phyloP scores from a whole-genome alignment of 2,888 invertebrate genomes.

The Drosophila flavopinicola region DNA sequence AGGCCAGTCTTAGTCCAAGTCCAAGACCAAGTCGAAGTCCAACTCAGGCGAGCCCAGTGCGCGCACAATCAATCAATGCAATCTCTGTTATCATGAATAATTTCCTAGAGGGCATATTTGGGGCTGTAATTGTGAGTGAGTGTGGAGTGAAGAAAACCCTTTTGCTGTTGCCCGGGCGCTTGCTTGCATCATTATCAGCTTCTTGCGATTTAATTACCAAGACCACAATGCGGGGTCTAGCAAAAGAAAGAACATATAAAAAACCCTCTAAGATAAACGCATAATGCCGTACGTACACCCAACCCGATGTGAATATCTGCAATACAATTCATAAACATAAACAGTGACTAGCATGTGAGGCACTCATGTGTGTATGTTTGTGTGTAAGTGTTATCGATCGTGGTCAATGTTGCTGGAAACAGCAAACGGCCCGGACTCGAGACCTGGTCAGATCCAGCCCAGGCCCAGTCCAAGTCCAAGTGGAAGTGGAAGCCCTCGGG shows the following conservation, averaged over 20 bases:
- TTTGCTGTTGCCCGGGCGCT: slow-evolving; percentile 40
- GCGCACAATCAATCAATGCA: slow-evolving; percentile 75
- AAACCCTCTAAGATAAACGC: slow-evolving; percentile 71
- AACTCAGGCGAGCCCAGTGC: slow-evolving; percentile 40
- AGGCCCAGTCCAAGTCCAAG: slow-evolving; percentile 63
- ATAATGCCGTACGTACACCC: slow-evolving; percentile 51
- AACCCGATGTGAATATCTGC: slow-evolving; percentile 51
- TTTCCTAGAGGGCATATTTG: slow-evolving; percentile 74
- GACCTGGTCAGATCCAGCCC: slow-evolving; percentile 60
- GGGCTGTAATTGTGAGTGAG: slow-evolving; percentile 51
- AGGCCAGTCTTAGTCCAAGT: slow-evolving; percentile 2
- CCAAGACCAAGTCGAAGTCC: slow-evolving; percentile 6
- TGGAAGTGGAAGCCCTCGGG: slow-evolving; percentile 77
- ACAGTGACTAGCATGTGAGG: slow-evolving; percentile 42
- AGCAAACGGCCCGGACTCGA: slow-evolving; percentile 56
- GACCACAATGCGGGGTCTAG: slow-evolving; percentile 45
- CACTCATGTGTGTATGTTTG: neutral
- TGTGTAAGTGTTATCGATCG: slow-evolving; percentile 70
- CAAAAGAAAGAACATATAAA: slow-evolving; percentile 42
- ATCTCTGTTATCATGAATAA: slow-evolving; percentile 79
- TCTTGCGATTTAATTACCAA: slow-evolving; percentile 76
- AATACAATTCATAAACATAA: slow-evolving; percentile 70
- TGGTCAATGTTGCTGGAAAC: slow-evolving; percentile 67
- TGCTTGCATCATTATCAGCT: slow-evolving; percentile 62
- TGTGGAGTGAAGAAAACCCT: slow-evolving; percentile 45